A percentile compares a stretch with the other conserved stretches of the same genome.
These are phyloP conservation scores for Brachionus angularis DNA, from an alignment of 1,140 invertebrate genomes.

Conservation along the genomic window DNA sequence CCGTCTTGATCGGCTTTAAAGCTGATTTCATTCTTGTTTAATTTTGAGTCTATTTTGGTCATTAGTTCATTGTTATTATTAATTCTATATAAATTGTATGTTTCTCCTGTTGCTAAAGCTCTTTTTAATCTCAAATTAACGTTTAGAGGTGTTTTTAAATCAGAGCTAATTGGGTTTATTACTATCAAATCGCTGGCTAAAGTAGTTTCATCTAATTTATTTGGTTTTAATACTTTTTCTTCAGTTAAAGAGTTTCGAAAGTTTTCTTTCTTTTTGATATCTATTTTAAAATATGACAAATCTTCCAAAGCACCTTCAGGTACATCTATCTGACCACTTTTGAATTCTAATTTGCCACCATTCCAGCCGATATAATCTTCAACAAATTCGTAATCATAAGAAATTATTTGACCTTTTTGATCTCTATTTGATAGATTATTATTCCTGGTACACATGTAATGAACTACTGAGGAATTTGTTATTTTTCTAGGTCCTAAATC, in stretches of 20 bases:
- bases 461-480: conserved; percentile 49
- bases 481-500: conserved; percentile 51
- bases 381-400: background rate
- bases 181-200: conserved; percentile 17
- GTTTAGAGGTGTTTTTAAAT: conserved; percentile 2
- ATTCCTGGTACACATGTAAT: conserved; percentile 56
- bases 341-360: background rate
- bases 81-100: conserved; percentile 24
- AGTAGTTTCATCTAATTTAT: conserved; percentile 10
- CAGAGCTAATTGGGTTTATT: background rate
- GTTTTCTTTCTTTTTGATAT: background rate
- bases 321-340: background rate
- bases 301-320: background rate
- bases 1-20: conserved; percentile 4
- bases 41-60: conserved; percentile 11
- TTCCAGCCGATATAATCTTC: conserved; percentile 30
- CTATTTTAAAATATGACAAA: background rate
- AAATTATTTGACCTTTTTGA: conserved; percentile 47
- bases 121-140: conserved; percentile 9
- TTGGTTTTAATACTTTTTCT: background rate
- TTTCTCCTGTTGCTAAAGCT: background rate
- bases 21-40: background rate
- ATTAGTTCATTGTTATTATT: conserved; percentile 34
- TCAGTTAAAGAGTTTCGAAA: background rate
- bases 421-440: conserved; percentile 58